phyloP scores from a whole-genome alignment of 2,888 invertebrate species.

The Allacma fusca region DNA sequence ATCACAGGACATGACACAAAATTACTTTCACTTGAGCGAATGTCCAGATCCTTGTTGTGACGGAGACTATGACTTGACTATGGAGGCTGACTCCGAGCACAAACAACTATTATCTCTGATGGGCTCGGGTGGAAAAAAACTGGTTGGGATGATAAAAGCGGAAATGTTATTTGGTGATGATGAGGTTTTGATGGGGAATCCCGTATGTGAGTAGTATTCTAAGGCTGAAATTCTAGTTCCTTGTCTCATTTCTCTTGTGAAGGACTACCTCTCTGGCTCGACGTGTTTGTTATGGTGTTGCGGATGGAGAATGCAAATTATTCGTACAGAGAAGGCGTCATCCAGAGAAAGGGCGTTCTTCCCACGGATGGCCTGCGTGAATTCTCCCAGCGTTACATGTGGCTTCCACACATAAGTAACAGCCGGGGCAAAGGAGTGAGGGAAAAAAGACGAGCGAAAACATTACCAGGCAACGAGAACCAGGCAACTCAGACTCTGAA shows the following conservation, averaged over 20 bases:
- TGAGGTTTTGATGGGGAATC: too few species aligned
- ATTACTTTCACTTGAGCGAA: too few species aligned
- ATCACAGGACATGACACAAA: too few species aligned
- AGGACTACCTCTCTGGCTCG: neutral
- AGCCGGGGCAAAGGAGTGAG: neutral
- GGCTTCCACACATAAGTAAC: neutral
- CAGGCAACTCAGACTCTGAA: neutral
- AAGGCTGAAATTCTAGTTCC: neutral
- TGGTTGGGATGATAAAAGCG: too few species aligned
- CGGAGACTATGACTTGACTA: too few species aligned
- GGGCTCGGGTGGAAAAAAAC: too few species aligned
- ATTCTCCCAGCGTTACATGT: neutral
- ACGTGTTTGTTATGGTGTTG: constrained; percentile 30
- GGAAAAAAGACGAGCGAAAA: neutral
- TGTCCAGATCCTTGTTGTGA: too few species aligned
- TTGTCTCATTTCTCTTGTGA: neutral
- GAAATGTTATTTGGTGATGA: too few species aligned
- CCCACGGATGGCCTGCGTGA: constrained; percentile 22
- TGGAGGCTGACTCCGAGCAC: too few species aligned
- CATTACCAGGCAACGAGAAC: neutral
- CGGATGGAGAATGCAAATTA: constrained; percentile 42
- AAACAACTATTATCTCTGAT: too few species aligned
- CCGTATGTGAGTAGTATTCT: too few species aligned
- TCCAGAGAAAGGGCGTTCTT: constrained; percentile 35
- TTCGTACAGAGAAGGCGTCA: constrained; percentile 33